Conservation (phyloP, 2,888 invertebrate species). For the Cantharis rufa region DNA sequence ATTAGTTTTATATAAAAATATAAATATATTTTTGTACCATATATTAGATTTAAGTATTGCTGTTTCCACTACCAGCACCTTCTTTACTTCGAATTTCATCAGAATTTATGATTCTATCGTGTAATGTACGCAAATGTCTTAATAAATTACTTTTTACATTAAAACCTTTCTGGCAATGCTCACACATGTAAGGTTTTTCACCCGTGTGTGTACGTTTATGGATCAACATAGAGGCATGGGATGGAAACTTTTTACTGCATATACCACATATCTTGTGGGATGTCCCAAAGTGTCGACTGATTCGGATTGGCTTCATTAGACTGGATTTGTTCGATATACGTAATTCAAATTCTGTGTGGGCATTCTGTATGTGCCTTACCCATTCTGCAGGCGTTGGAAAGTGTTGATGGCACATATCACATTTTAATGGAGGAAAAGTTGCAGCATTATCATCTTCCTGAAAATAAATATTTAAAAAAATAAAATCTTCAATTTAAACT, state of each 20-base stretch:
- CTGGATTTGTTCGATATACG: slow-evolving; percentile 67
- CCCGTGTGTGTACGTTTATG: slow-evolving; percentile 77
- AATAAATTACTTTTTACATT: slow-evolving; percentile 78
- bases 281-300: slow-evolving; percentile 55
- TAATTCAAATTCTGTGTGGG: slow-evolving; percentile 80
- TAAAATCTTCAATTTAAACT: neutral
- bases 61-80: neutral
- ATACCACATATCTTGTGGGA: slow-evolving; percentile 67
- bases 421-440: slow-evolving; percentile 71
- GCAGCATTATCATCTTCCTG: slow-evolving; percentile 72
- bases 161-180: slow-evolving; percentile 76
- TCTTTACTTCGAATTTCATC: slow-evolving; percentile 47
- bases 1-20: neutral
- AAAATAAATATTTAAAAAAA: slow-evolving; percentile 18
- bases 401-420: slow-evolving; percentile 76
- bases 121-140: slow-evolving; percentile 74
- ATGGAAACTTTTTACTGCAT: slow-evolving; percentile 76
- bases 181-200: slow-evolving; percentile 75
- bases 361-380: slow-evolving; percentile 84
- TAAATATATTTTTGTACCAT: neutral
- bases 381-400: slow-evolving; percentile 83
- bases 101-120: slow-evolving; percentile 66
- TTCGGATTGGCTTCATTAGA: slow-evolving; percentile 15
- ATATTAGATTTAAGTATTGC: neutral
- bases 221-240: slow-evolving; percentile 78